Evolutionary conservation across 1,140 invertebrate genomes (phyloP), one percentile per base, ranked within the genome.

Genomic region (Cylas formicarius): DNA sequence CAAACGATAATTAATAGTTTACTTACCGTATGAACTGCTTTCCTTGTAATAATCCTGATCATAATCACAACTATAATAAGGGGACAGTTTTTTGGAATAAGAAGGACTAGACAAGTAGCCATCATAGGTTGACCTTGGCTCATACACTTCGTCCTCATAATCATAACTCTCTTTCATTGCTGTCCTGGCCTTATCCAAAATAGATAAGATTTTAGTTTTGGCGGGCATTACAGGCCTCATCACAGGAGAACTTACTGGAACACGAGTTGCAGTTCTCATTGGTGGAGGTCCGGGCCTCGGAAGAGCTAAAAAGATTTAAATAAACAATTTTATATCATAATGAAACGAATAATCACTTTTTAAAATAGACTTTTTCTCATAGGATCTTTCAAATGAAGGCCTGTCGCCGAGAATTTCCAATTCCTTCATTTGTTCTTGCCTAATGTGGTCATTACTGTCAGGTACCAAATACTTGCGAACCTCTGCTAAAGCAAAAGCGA

Each of bases 401-500:
- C 44, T 48, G 2, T 47, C 45, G 10, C 70, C 69, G 51, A 86
- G 70, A 31, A 81, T 78, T 64, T 84, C 82, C 82, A 88, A 83
- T 64, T 88, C 84, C 68, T 84, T 75, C 75, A 88, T 82, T 62
- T 89, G 86, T 60, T 88, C 83, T 60, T 87, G 84, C 43, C 84
- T 66, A 48, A 89, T 90, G 53, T 87, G 85, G 57, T 90, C 86
- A 65, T 89, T 89, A 72, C 85, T 85, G 60, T 84, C 81, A 18
- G 62, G 62, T 19, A 72, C 65, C 7, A 73, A 53, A 55, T 69
- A 72, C 48, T 69, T 63, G 14, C 69, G 46, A 10, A 81, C 71
- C 65, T 90, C 90, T 1, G 84, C 81, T 4, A 95, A 69, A 11
- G 90, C 90, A 58, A 86, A 90, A 0, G 90, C 84, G 13, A 96